Percentiles rank a stretch among this genome's conserved stretches.
These are phyloP conservation scores for Acrocephalus arundinaceus DNA, from an alignment of 2,113 vertebrate species.

Conservation along the genomic window DNA sequence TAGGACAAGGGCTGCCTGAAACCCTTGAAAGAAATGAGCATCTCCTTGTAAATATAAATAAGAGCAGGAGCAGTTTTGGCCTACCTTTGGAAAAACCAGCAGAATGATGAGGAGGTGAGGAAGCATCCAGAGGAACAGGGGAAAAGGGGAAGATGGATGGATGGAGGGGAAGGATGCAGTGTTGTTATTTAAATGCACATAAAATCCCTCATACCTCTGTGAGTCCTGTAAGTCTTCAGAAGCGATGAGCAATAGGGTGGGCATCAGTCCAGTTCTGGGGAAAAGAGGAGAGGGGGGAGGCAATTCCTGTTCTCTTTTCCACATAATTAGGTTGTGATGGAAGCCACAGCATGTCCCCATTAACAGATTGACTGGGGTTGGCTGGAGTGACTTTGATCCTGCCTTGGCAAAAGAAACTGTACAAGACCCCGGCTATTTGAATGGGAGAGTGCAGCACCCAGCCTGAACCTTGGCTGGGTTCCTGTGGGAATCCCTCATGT, in stretches of 20 bases:
- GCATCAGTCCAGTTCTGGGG: neutral
- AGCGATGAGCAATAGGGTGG: neutral
- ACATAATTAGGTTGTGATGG: neutral
- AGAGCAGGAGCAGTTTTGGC: neutral
- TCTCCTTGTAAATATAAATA: neutral
- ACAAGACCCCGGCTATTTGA: neutral
- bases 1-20: neutral
- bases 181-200: neutral
- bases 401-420: neutral
- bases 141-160: neutral
- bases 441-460: neutral
- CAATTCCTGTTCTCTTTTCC: neutral
- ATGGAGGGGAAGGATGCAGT: neutral
- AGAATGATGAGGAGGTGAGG: neutral
- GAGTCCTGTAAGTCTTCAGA: neutral
- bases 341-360: neutral
- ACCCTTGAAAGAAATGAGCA: neutral
- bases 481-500: constrained; percentile 37
- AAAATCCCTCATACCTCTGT: neutral
- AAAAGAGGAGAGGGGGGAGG: neutral
- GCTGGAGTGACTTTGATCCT: neutral
- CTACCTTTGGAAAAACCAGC: neutral
- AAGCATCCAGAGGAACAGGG: neutral
- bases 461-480: neutral
- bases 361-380: neutral